Evolutionary conservation across 2,888 invertebrate species (phyloP).

Genomic region (Drosophila meridionalis): DNA sequence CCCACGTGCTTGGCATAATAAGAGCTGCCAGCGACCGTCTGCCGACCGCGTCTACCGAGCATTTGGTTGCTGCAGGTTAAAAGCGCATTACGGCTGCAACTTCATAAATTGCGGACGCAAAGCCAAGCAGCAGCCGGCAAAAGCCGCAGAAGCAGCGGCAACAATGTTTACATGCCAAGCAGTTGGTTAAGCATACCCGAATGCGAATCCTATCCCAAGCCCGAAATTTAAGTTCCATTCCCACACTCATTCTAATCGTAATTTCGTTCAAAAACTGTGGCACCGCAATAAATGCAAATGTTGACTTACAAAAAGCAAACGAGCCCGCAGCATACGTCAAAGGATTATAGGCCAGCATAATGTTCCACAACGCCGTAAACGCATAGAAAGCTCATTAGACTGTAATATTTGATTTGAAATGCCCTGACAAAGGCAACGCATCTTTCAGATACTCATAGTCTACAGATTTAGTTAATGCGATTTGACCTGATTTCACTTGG

Average conservation of each 20-base stretch:
- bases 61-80: conserved; percentile 71
- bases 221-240: conserved; percentile 8
- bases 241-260: conserved; percentile 16
- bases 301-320: conserved; percentile 37
- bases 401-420: neutral
- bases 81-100: conserved; percentile 77
- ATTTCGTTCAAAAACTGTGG: conserved; percentile 43
- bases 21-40: conserved; percentile 37
- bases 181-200: conserved; percentile 53
- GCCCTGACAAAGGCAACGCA: neutral
- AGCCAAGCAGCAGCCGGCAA: conserved; percentile 20
- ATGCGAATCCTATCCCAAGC: conserved; percentile 1
- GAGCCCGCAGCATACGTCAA: conserved; percentile 12
- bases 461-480: too few species aligned
- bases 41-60: conserved; percentile 24
- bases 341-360: neutral
- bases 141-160: conserved; percentile 45
- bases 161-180: conserved; percentile 74
- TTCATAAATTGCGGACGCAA: conserved; percentile 70
- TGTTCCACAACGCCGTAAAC: conserved; percentile 28
- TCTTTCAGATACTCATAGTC: too few species aligned
- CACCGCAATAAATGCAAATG: conserved; percentile 59
- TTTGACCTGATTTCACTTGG: too few species aligned
- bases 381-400: conserved; percentile 60
- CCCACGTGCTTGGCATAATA: conserved; percentile 76